Evolutionary conservation across 1,140 invertebrate species (phyloP).

Genomic region (Aradophagus sp.): DNA sequence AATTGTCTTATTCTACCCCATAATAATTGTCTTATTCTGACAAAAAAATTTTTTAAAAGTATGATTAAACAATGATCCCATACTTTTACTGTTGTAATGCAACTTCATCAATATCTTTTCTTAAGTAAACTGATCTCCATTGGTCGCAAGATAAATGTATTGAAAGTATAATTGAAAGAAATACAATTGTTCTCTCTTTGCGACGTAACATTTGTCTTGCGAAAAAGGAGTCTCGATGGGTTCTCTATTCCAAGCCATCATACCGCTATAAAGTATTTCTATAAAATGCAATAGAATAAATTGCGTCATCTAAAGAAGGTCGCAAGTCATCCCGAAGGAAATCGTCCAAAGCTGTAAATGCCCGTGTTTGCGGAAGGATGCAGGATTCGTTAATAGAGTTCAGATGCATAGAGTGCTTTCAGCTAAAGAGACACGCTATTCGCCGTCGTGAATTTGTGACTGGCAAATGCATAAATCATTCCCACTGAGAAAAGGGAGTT

Average conservation of each 20-base stretch:
- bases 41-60: too few species aligned
- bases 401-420: conserved; percentile 39
- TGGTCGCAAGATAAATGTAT: too few species aligned
- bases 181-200: too few species aligned
- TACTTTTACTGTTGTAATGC: too few species aligned
- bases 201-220: too few species aligned
- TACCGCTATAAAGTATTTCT: conserved; percentile 8
- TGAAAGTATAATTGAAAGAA: too few species aligned
- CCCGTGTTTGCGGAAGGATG: conserved; percentile 23
- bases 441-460: conserved; percentile 30
- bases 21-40: too few species aligned
- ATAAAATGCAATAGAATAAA: conserved; percentile 25
- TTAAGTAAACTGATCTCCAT: too few species aligned
- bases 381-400: conserved; percentile 31
- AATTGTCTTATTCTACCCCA: too few species aligned
- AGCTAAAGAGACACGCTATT: conserved; percentile 36
- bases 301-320: conserved; percentile 20
- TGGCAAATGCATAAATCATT: conserved; percentile 39
- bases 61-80: too few species aligned
- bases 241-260: conserved; percentile 18
- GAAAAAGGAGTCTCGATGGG: too few species aligned
- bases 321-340: conserved; percentile 29
- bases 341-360: conserved; percentile 35
- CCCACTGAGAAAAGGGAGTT: conserved; percentile 31
- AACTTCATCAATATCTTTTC: too few species aligned